Evolutionary conservation across 2,888 invertebrate species (phyloP).

Genomic region (Nymphalis urticae): DNA sequence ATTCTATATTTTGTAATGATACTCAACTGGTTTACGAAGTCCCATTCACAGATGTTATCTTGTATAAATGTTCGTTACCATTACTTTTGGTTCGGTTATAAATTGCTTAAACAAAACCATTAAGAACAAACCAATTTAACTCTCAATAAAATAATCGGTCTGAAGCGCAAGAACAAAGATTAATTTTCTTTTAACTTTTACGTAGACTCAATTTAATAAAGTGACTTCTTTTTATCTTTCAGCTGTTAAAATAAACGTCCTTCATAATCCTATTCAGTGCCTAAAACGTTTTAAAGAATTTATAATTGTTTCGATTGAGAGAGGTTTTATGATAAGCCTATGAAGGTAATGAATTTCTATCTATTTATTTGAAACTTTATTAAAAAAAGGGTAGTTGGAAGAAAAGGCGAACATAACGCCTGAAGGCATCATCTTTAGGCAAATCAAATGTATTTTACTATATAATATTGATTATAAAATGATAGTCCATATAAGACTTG

Average conservation of each 20-base stretch:
- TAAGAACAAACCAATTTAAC: slow-evolving; percentile 7
- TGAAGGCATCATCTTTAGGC: too few species aligned
- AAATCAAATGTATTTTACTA: too few species aligned
- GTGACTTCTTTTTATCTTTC: slow-evolving; percentile 16
- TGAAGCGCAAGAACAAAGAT: slow-evolving; percentile 4
- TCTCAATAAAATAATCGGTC: slow-evolving; percentile 9
- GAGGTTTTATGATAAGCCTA: not conserved
- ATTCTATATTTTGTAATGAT: too few species aligned
- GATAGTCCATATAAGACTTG: too few species aligned
- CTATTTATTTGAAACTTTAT: not conserved
- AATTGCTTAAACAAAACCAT: slow-evolving; percentile 9
- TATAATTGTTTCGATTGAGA: slow-evolving; percentile 10
- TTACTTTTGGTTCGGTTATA: not conserved
- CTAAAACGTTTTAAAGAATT: slow-evolving; percentile 16
- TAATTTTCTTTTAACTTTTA: slow-evolving; percentile 17
- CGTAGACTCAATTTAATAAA: slow-evolving; percentile 9
- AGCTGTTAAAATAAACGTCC: slow-evolving; percentile 15
- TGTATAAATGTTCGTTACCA: not conserved
- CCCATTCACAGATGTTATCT: not conserved
- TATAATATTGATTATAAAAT: too few species aligned
- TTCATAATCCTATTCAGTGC: slow-evolving; percentile 20
- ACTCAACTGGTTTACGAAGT: too few species aligned
- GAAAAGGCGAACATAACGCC: too few species aligned
- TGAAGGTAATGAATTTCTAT: not conserved
- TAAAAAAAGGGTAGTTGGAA: too few species aligned